These are phyloP conservation scores for Melanaphis sacchari DNA, from an alignment of 1,140 invertebrate species.

Conservation along the genomic window DNA sequence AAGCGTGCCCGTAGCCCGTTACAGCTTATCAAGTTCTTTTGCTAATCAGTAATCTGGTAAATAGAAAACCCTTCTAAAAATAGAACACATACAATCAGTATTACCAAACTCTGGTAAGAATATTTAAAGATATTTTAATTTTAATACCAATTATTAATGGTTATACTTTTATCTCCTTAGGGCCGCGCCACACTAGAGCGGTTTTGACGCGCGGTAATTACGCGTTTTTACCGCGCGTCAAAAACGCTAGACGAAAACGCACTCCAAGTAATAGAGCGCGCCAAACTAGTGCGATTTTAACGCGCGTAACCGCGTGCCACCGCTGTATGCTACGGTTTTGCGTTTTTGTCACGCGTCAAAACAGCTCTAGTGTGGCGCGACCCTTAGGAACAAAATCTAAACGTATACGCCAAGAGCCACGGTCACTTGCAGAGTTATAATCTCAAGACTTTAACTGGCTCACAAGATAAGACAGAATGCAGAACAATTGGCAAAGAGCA, in stretches of 20 bases:
- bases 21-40: too few species aligned
- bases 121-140: conserved; percentile 2
- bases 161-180: background rate
- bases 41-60: background rate
- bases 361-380: too few species aligned
- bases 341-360: too few species aligned
- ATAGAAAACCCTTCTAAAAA: conserved; percentile 21
- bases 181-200: too few species aligned
- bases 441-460: background rate
- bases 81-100: background rate
- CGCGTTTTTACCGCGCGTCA: too few species aligned
- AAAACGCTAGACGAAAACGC: too few species aligned
- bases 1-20: too few species aligned
- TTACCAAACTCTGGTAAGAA: conserved; percentile 10
- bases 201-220: too few species aligned
- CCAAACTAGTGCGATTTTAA: too few species aligned
- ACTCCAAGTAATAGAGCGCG: too few species aligned
- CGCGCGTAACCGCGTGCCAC: too few species aligned
- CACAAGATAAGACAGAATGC: background rate
- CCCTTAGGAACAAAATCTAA: conserved; percentile 16
- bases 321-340: too few species aligned
- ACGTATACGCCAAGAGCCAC: background rate
- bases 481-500: conserved; percentile 1
- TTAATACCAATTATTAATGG: background rate
- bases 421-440: background rate